Evolutionary conservation across 2,113 vertebrate species (phyloP).

Genomic region (Corydoras maculifer): DNA sequence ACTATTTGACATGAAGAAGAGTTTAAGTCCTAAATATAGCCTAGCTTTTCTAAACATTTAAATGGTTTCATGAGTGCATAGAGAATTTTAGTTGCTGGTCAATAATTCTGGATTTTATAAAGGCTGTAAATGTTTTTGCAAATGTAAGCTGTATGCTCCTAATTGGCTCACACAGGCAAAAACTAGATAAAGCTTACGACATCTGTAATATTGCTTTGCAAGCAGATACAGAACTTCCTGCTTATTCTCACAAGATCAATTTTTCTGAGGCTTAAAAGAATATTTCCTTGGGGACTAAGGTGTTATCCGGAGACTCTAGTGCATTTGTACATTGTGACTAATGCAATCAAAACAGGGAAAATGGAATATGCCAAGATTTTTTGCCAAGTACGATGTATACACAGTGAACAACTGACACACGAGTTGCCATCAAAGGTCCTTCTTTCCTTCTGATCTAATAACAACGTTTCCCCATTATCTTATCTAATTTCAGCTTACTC

Average conservation of each 20-base stretch:
- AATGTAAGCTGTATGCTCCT: neutral
- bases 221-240: constrained; percentile 53
- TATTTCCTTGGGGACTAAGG: constrained; percentile 43
- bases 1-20: too few relatives aligned
- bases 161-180: neutral
- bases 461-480: constrained; percentile 59
- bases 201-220: constrained; percentile 42
- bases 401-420: constrained; percentile 39
- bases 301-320: constrained; percentile 51
- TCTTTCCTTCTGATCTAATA: constrained; percentile 52
- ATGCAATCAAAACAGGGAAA: constrained; percentile 48
- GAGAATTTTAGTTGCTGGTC: neutral
- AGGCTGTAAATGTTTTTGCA: neutral
- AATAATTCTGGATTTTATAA: neutral
- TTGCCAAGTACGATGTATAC: constrained; percentile 32
- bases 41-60: too few relatives aligned
- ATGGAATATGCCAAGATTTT: constrained; percentile 40
- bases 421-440: constrained; percentile 30
- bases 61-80: too few relatives aligned
- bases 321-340: constrained; percentile 51
- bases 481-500: constrained; percentile 65
- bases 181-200: neutral
- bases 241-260: constrained; percentile 52
- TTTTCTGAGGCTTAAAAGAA: constrained; percentile 40
- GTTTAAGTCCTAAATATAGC: too few relatives aligned